These are phyloP conservation scores for Drosophila prostipennis DNA, from an alignment of 2,888 invertebrate species.

Conservation along the genomic window DNA sequence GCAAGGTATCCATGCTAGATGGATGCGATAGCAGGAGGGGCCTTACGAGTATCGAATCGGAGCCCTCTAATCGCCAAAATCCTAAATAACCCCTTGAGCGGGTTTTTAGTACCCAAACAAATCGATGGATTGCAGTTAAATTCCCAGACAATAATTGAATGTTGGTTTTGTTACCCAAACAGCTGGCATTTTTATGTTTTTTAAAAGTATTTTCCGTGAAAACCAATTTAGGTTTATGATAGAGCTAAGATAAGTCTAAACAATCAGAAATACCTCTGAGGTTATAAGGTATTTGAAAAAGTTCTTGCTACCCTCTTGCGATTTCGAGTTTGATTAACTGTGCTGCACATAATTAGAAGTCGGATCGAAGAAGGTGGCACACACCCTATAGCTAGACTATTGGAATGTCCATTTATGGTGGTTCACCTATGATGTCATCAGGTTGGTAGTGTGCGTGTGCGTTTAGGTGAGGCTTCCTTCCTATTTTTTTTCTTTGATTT, in stretches of 20 bases:
- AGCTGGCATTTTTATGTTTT: background rate
- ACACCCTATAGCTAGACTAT: slow-evolving; percentile 13
- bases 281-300: background rate
- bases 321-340: slow-evolving; percentile 10
- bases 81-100: slow-evolving; percentile 5
- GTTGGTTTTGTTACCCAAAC: no score
- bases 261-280: background rate
- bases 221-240: background rate
- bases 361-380: slow-evolving; percentile 5
- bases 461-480: slow-evolving; percentile 65
- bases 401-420: slow-evolving; percentile 39
- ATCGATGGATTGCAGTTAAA: slow-evolving; percentile 1
- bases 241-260: no score
- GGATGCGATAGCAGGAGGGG: slow-evolving; percentile 15
- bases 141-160: background rate
- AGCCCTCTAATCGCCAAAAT: slow-evolving; percentile 11
- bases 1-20: slow-evolving; percentile 11
- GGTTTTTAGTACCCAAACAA: slow-evolving; percentile 4
- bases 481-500: slow-evolving; percentile 24
- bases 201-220: background rate
- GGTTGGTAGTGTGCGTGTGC: slow-evolving; percentile 26
- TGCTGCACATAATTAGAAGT: slow-evolving; percentile 1
- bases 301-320: background rate
- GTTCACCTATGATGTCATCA: slow-evolving; percentile 59
- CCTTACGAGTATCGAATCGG: background rate